Conservation (phyloP, 2,113 vertebrate genomes). For the Anser brachyrhynchus region DNA sequence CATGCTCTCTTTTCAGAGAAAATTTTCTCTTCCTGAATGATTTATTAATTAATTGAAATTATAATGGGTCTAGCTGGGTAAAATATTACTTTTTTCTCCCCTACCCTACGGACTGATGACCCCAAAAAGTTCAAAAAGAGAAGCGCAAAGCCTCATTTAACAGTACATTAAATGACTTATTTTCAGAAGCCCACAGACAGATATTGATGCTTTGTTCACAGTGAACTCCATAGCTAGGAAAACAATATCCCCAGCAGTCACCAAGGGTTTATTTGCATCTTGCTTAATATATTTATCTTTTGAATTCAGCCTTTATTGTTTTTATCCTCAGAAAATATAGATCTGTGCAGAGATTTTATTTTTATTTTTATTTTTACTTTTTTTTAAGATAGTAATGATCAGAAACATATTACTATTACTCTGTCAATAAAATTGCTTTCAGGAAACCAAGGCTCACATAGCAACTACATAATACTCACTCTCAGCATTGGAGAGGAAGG, state of each 20-base stretch:
- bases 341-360: neutral
- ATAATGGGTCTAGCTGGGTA: neutral
- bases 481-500: neutral
- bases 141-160: neutral
- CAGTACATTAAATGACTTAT: neutral
- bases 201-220: neutral
- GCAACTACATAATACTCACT: neutral
- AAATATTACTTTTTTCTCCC: neutral
- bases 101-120: neutral
- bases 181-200: neutral
- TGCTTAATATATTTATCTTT: neutral
- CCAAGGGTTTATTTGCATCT: neutral
- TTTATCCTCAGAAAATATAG: neutral
- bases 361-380: neutral
- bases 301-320: neutral
- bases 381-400: neutral
- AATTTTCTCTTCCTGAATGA: neutral
- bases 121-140: neutral
- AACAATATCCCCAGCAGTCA: neutral
- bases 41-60: neutral
- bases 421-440: neutral
- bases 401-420: neutral
- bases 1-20: neutral
- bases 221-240: neutral
- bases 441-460: neutral